Base-by-base conservation (phyloP, 2,113 vertebrate genomes). In the Cranoglanis bouderius region DNA sequence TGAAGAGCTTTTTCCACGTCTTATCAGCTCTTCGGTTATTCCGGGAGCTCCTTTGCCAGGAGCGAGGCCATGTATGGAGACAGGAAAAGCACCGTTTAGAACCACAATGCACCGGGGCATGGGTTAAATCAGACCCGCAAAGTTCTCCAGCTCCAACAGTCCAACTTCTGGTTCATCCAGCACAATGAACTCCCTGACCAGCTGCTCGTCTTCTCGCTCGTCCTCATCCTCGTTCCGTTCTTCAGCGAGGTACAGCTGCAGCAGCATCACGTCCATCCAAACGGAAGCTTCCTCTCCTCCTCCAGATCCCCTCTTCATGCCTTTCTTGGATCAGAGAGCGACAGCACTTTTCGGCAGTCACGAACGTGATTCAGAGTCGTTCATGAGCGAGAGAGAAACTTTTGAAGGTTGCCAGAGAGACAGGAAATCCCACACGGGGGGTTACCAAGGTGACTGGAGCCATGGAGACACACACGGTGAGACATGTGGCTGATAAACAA, bases 1-100 rank as follows among this genome's bases (percentile, higher is more conserved):
- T 86, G 61, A 49, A 89, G 88, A 85, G 82, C 57, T 89, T 89
- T 83, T 88, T 92, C 82, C 65, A 49, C 77, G 49, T 26, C 88
- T 94, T 96, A 96, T 96, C 95, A 92, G 51, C 85, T 74, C 92
- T 90, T 92, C 91, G 89, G 94, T 95, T 95, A 94, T 93, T 95
- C 92, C 92, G 92, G 94, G 92, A 92, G 88, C 85, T 55, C 82
- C 43, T 86, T n/a, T 70, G 87, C 87, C 86, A 78, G 89, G 87
- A 82, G 86, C 81, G 90, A 40, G 21, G 67, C 95, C 95, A 93
- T 95, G 84, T 96, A 96, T 92, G 95, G 95, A 85, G 72, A 91
- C 86, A n/a, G 89, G 84, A 49, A 63, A 84, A 80, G 57, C 65
- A 32, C 21, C 40, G 77, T 82, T 82, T 46, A 91, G 92, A 92